These are phyloP conservation scores for Drosophila tripunctata DNA, from an alignment of 2,888 invertebrate species.

Conservation along the genomic window DNA sequence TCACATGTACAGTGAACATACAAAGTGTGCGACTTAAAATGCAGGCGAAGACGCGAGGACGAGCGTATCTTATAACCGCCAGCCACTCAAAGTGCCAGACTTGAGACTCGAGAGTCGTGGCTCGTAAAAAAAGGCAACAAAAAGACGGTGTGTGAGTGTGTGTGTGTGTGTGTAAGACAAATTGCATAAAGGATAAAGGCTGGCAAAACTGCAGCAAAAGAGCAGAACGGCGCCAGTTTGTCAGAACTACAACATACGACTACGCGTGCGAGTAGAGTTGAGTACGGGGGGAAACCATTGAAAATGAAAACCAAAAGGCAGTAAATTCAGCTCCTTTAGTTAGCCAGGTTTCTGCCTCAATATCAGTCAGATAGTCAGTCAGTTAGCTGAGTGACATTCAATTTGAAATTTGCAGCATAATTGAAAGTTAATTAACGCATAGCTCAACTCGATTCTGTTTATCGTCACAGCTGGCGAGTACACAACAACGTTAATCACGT, in stretches of 20 bases:
- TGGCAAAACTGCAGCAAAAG: conserved; percentile 14
- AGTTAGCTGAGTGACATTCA: conserved; percentile 7
- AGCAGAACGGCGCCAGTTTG: conserved; percentile 10
- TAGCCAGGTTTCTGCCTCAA: conserved; percentile 25
- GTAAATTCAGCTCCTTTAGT: conserved; percentile 17
- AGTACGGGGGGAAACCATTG: background rate
- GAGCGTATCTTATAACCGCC: conserved; percentile 39
- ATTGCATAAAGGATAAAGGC: conserved; percentile 33
- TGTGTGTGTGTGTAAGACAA: conserved; percentile 28
- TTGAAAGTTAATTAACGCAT: conserved; percentile 56
- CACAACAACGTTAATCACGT: conserved; percentile 37
- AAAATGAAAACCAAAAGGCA: conserved; percentile 28
- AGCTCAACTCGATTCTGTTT: conserved; percentile 1
- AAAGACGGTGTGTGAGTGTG: background rate
- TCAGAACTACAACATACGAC: conserved; percentile 2
- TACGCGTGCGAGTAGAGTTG: background rate
- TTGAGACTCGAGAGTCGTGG: background rate
- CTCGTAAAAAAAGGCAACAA: conserved; percentile 25
- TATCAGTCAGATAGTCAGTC: conserved; percentile 6
- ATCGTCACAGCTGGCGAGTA: conserved; percentile 11
- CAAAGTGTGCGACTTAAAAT: conserved; percentile 30
- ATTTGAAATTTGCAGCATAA: conserved; percentile 28
- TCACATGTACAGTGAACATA: conserved; percentile 14
- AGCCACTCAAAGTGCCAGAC: conserved; percentile 25
- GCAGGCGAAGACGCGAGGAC: conserved; percentile 14